A percentile compares a stretch with the other conserved stretches of the same genome.
Evolutionary conservation across 2,888 invertebrate genomes (phyloP).

Genomic region (Dasypolia templi): DNA sequence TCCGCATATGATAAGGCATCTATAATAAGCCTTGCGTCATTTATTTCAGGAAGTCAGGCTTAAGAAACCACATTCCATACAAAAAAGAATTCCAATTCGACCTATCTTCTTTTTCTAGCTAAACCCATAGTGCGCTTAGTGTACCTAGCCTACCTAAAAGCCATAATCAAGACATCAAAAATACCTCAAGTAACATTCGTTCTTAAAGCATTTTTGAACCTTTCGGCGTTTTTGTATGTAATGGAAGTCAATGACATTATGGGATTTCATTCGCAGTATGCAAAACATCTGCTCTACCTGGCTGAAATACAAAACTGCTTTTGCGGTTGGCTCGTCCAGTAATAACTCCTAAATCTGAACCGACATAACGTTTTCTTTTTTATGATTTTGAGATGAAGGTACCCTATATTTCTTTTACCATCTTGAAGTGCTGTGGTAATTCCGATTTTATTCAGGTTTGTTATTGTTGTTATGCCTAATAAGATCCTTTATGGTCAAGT

Average conservation of each 20-base stretch:
- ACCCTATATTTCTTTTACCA: not conserved
- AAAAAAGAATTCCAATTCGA: not conserved
- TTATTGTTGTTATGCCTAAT: not conserved
- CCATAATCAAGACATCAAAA: not conserved
- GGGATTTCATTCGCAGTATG: constrained; percentile 44
- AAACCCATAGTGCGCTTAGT: not conserved
- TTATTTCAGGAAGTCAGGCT: not conserved
- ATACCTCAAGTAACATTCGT: not conserved
- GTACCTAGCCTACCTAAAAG: not conserved
- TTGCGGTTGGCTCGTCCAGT: constrained; percentile 46
- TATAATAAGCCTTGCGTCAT: constrained; percentile 18
- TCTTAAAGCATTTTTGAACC: constrained; percentile 26
- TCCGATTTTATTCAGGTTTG: constrained; percentile 26
- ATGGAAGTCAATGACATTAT: constrained; percentile 65
- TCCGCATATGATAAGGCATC: constrained; percentile 34
- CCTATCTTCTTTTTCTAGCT: not conserved
- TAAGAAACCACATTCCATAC: not conserved
- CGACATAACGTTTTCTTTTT: constrained; percentile 18
- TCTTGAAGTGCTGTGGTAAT: constrained; percentile 1
- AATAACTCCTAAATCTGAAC: constrained; percentile 34
- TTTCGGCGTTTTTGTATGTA: constrained; percentile 45
- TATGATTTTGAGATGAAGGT: constrained; percentile 8
- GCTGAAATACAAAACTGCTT: constrained; percentile 44
- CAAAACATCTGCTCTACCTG: constrained; percentile 58
- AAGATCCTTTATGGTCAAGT: constrained; percentile 22